Conservation (phyloP, 2,888 invertebrate genomes). For the Dryococelus australis region DNA sequence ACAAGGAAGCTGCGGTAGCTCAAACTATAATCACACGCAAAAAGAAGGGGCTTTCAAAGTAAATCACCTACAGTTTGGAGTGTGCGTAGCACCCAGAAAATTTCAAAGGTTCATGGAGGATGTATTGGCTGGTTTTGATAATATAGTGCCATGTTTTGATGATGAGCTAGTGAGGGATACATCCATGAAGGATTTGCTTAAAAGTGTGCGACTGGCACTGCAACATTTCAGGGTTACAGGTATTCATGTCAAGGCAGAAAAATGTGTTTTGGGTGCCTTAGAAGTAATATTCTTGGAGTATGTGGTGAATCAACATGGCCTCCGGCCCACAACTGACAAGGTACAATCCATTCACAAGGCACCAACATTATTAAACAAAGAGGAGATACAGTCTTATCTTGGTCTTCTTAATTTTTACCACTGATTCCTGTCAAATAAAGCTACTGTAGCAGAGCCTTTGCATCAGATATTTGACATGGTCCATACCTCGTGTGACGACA, state of each 20-base stretch:
- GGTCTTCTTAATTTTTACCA: too few species aligned
- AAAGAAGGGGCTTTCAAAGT: not conserved
- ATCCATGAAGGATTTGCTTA: too few species aligned
- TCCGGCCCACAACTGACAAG: not conserved
- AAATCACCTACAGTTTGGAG: not conserved
- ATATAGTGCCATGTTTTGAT: not conserved
- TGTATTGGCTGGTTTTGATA: not conserved
- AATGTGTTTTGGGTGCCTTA: too few species aligned
- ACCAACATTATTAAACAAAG: not conserved
- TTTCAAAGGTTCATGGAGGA: not conserved
- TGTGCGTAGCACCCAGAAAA: not conserved
- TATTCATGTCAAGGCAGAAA: too few species aligned
- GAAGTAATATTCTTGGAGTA: too few species aligned
- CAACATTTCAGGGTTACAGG: too few species aligned
- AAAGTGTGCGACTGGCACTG: too few species aligned
- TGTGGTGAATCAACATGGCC: not conserved
- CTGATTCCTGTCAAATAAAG: too few species aligned
- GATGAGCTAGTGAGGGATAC: too few species aligned
- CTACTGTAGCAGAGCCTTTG: not conserved
- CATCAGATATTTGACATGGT: not conserved
- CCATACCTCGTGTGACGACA: too few species aligned
- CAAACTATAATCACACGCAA: not conserved
- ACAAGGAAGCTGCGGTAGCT: not conserved
- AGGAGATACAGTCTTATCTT: too few species aligned
- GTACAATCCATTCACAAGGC: not conserved